Evolutionary conservation across 2,797 vertebrate genomes (phyloP).

Genomic region (Danio jaintianensis): DNA sequence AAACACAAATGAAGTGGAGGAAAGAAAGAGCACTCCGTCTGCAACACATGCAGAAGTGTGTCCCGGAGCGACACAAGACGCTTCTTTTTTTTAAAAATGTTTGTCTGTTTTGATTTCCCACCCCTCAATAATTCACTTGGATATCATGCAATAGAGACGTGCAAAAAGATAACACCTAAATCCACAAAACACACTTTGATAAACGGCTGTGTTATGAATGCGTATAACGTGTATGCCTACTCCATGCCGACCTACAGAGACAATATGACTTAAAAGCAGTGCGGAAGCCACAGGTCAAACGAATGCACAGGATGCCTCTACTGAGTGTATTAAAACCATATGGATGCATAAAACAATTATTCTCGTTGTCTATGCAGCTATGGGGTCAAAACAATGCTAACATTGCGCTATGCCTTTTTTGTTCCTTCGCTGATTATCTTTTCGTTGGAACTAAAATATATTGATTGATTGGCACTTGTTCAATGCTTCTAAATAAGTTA

Average conservation of each 20-base stretch:
- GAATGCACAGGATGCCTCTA: conserved; percentile 83
- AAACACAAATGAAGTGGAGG: conserved; percentile 47
- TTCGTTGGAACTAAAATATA: conserved; percentile 82
- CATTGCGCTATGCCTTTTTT: conserved; percentile 77
- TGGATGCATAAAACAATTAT: conserved; percentile 84
- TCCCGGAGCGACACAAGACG: conserved; percentile 77
- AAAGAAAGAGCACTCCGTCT: conserved; percentile 74
- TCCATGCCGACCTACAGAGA: conserved; percentile 88
- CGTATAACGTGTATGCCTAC: conserved; percentile 85
- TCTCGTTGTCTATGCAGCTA: conserved; percentile 84
- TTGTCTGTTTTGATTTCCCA: conserved; percentile 70
- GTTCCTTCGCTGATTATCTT: conserved; percentile 83
- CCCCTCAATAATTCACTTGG: conserved; percentile 80
- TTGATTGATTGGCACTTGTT: conserved; percentile 86
- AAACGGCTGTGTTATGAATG: conserved; percentile 87
- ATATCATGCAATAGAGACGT: conserved; percentile 89
- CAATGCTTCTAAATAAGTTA: conserved; percentile 86
- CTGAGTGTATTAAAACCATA: conserved; percentile 77
- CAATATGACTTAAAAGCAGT: conserved; percentile 84
- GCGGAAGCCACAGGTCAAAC: conserved; percentile 88
- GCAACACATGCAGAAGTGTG: conserved; percentile 83
- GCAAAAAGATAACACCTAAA: conserved; percentile 88
- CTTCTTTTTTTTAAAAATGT: conserved; percentile 63
- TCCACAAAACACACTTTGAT: conserved; percentile 85
- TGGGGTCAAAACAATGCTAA: conserved; percentile 82